Base-by-base conservation (phyloP, 37 sponge, comb jelly and placozoan genomes). In the Haliclona indistincta region DNA sequence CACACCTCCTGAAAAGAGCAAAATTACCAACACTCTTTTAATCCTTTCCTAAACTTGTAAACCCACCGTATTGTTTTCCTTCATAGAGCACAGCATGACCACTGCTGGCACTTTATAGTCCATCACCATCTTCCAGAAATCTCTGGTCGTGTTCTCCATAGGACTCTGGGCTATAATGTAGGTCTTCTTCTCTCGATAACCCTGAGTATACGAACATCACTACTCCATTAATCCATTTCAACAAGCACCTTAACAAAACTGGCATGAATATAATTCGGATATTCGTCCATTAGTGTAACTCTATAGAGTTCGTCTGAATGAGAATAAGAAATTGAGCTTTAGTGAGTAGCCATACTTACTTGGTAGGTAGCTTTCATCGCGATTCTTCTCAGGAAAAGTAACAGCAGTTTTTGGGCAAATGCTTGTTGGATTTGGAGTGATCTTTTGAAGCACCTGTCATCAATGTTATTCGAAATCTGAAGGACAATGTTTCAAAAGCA, bases 151-250 rank as follows among this genome's bases (percentile, higher is more conserved):
- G 70, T 43, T 51, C 25, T 79, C 36, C 75, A 85, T 47, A 11
- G 91, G 91, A 72, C 68, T 42, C 70, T 90, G 86, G 8, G 91
- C 78, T 51, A 80, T 77, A 63, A 90, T 81, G 82, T 73, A 90
- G 6, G 91, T 87, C 43, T 69, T 80, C 47, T 69, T 76, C 60
- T 64, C 53, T 60, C 77, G 76, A 58, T 90, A 85, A 47, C 91
- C 91, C 91, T 91, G 70, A 3, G 44, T n/a, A 36, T 35, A 28
- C n/a, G n/a, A n/a, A n/a, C n/a, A n/a, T n/a, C n/a, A n/a, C n/a
- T n/a, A n/a, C n/a, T n/a, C n/a, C n/a, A n/a, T n/a, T n/a, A n/a
- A n/a, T n/a, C n/a, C n/a, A n/a, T n/a, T n/a, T n/a, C n/a, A n/a
- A n/a, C n/a, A n/a, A n/a, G n/a, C n/a, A n/a, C n/a, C n/a, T n/a